Evolutionary conservation across 1,140 invertebrate genomes (phyloP), one percentile per base, ranked within the genome.

Genomic region (Cyclina sinensis): DNA sequence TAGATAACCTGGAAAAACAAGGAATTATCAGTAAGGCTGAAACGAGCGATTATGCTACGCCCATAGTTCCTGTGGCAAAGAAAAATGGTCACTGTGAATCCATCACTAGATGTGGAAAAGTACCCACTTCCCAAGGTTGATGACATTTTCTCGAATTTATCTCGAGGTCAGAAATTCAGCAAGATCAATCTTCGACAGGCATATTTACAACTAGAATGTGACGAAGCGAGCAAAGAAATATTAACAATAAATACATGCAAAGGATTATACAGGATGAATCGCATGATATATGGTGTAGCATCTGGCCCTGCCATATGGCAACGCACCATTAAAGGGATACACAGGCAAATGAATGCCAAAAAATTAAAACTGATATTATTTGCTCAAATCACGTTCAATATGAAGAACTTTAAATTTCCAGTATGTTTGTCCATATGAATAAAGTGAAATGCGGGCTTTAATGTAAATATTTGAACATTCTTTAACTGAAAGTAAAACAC

Each of bases 251-350:
- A 94, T 65, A 96, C 95, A 30, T 95, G 94, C 27, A 94, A 94
- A 74, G 96, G 96, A 5, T 80, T 96, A n/a, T 96, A 94, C 89
- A 87, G 91, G 11, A 95, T 96, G n/a, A 95, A 95, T 39, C 79
- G 96, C 7, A 85, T 97, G 16, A 24, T 74, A 9, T 96, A 96
- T 93, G 96, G 96, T 11, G 94, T 97, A 11, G 94, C 95, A 79
- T 94, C 94, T 14, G 95, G 96, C 0, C 95, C 96, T 30, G 91
- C 94, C n/a, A 94, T 96, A 85, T 97, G 96, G 5, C 4, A 43
- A 14, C 43, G 43, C 43, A n/a, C n/a, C n/a, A n/a, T n/a, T n/a
- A n/a, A n/a, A n/a, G n/a, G n/a, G n/a, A n/a, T n/a, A n/a, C n/a
- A n/a, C n/a, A n/a, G n/a, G n/a, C n/a, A n/a, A n/a, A n/a, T n/a